Evolutionary conservation across 2,113 vertebrate genomes (phyloP).

Genomic region (Cranoglanis bouderius): DNA sequence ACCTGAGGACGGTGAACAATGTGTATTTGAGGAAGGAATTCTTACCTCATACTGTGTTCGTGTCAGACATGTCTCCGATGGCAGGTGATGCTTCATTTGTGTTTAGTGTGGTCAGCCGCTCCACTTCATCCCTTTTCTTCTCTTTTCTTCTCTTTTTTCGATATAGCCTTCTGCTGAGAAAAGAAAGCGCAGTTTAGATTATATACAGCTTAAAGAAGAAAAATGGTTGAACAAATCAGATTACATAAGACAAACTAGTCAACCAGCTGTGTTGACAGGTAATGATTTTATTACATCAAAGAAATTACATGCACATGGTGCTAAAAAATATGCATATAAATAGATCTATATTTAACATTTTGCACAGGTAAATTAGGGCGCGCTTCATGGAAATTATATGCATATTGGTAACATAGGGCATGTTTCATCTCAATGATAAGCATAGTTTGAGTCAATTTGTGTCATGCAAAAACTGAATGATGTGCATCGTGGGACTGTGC

Average conservation of each 20-base stretch:
- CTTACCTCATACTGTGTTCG: slow-evolving; percentile 51
- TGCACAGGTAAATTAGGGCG: neutral
- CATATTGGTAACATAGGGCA: neutral
- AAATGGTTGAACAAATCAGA: no score
- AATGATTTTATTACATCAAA: neutral
- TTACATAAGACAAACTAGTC: neutral
- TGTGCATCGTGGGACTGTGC: neutral
- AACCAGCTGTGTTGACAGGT: neutral
- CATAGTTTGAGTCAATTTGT: neutral
- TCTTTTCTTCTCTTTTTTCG: slow-evolving; percentile 44
- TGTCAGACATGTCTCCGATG: slow-evolving; percentile 28
- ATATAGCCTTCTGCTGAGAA: slow-evolving; percentile 44
- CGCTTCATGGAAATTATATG: neutral
- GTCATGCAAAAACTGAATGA: neutral
- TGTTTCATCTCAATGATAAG: neutral
- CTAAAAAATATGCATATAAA: neutral
- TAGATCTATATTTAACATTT: neutral
- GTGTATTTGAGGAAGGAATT: neutral
- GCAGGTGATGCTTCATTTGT: slow-evolving; percentile 13
- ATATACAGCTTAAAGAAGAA: neutral
- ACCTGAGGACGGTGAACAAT: neutral
- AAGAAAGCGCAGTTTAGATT: neutral
- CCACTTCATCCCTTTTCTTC: slow-evolving; percentile 36
- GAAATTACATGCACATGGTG: neutral
- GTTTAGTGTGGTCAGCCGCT: slow-evolving; percentile 44